Conservation (phyloP, 2,797 vertebrate genomes). For the Cossypha caffra region DNA sequence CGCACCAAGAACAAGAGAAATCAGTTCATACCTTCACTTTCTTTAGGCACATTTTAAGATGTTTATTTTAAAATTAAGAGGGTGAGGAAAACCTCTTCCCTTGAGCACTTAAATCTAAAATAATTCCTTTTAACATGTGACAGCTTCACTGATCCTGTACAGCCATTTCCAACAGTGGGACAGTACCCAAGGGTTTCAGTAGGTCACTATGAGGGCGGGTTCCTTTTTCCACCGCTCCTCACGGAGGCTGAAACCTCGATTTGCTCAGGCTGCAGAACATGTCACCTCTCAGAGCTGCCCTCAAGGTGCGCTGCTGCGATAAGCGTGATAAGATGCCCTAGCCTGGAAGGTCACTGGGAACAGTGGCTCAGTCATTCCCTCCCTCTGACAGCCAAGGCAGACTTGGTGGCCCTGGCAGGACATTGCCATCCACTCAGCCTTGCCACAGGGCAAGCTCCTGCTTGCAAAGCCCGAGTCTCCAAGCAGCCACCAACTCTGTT, state of each 20-base stretch:
- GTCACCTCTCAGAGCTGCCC: not conserved
- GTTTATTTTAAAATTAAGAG: not conserved
- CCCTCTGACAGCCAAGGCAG: not conserved
- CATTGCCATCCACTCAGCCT: not conserved
- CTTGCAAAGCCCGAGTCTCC: not conserved
- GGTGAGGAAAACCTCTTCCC: not conserved
- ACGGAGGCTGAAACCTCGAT: not conserved
- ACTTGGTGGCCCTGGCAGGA: not conserved
- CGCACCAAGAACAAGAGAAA: not conserved
- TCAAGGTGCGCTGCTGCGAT: not conserved
- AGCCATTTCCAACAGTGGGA: not conserved
- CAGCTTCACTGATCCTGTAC: not conserved
- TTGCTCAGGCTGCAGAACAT: not conserved
- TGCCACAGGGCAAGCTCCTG: not conserved
- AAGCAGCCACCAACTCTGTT: not conserved
- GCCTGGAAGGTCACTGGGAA: slow-evolving; percentile 11
- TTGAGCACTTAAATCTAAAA: not conserved
- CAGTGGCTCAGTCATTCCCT: not conserved
- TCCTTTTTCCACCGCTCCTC: not conserved
- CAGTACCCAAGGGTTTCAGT: not conserved
- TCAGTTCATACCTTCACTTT: not conserved
- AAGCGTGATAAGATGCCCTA: slow-evolving; percentile 46
- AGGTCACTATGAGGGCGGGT: not conserved
- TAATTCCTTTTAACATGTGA: not conserved
- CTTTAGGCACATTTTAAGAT: not conserved